These are phyloP conservation scores for Desmophyllum pertusum DNA, from an alignment of 92 coral and sea anemone species.

Conservation along the genomic window DNA sequence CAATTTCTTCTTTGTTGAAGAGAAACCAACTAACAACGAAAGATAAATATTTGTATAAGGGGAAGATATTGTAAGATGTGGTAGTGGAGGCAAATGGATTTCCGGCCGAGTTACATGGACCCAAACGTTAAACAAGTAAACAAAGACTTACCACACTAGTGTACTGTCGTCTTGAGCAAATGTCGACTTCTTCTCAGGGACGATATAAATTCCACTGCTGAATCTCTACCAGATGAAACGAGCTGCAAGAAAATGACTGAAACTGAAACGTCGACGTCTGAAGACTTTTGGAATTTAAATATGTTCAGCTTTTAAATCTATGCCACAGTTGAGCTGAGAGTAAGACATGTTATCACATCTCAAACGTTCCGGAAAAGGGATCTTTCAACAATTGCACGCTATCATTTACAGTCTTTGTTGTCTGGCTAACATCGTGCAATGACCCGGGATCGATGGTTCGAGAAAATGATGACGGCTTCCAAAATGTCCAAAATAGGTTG, in stretches of 20 bases:
- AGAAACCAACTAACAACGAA: neutral
- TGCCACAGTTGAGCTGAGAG: neutral
- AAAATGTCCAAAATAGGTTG: too few species aligned
- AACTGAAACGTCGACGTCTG: neutral
- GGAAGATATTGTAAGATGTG: neutral
- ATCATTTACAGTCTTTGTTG: neutral
- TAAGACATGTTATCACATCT: neutral
- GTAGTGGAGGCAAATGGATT: neutral
- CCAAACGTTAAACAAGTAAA: neutral
- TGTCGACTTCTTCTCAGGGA: neutral
- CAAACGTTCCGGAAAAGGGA: neutral
- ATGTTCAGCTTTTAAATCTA: neutral
- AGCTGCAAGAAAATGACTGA: neutral
- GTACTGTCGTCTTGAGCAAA: neutral
- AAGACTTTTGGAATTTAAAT: neutral
- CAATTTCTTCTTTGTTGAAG: neutral
- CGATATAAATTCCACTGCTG: neutral
- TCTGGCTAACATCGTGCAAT: conserved; percentile 12
- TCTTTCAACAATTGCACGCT: conserved; percentile 14
- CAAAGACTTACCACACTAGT: conserved; percentile 4
- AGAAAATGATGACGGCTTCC: neutral
- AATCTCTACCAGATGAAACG: neutral
- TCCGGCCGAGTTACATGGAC: neutral
- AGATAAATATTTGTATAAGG: neutral
- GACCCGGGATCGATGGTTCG: conserved; percentile 4